Percentiles rank a stretch among this genome's conserved stretches.
Conservation (phyloP, 2,888 invertebrate species). For the Eilema caniola region DNA sequence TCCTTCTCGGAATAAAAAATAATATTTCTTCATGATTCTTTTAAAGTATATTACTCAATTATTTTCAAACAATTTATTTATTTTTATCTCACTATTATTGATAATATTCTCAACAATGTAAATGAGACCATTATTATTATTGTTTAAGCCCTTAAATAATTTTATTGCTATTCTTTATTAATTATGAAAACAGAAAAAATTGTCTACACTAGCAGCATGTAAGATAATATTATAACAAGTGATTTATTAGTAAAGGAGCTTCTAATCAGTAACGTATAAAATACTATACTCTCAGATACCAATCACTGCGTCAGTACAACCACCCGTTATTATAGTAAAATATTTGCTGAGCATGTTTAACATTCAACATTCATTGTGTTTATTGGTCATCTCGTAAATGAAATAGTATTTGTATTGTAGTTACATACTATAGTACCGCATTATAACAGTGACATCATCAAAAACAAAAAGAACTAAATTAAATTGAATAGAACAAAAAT, state of each 20-base stretch:
- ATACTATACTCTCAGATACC: background rate
- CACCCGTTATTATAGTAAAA: background rate
- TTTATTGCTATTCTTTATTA: background rate
- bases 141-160: background rate
- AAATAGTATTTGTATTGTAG: too few species aligned
- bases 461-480: too few species aligned
- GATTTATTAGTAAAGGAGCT: background rate
- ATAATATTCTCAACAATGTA: background rate
- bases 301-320: background rate
- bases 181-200: background rate
- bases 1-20: conserved; percentile 52
- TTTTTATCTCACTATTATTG: background rate
- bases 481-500: too few species aligned
- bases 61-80: background rate
- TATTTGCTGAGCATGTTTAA: background rate
- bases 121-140: background rate
- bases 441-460: too few species aligned
- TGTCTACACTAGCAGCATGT: background rate
- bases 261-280: background rate
- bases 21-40: conserved; percentile 1
- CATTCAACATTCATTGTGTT: too few species aligned
- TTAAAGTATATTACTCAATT: background rate
- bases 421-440: too few species aligned
- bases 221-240: background rate
- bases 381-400: too few species aligned